phyloP scores from a whole-genome alignment of 2,797 vertebrate species.

The Xiphorhynchus erythropygius region DNA sequence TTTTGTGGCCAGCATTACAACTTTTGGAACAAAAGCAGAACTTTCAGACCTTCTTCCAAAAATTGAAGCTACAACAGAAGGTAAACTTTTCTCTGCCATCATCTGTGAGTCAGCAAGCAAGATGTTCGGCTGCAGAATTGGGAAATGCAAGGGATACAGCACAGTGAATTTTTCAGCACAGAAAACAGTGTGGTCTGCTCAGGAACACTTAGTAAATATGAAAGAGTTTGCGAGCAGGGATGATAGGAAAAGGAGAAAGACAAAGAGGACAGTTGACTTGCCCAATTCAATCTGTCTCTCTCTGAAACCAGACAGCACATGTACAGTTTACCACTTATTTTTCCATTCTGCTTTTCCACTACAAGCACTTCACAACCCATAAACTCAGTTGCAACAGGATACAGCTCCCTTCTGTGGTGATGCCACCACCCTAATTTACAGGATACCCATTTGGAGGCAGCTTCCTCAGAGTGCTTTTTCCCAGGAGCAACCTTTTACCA shows the following conservation, averaged over 20 bases:
- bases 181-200: background rate
- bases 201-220: background rate
- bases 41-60: background rate
- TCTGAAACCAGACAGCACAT: background rate
- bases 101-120: background rate
- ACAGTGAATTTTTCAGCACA: background rate
- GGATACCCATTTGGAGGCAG: background rate
- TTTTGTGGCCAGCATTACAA: background rate
- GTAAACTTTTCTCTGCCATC: background rate
- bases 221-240: background rate
- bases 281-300: background rate
- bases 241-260: background rate
- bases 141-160: background rate
- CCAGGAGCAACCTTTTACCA: background rate
- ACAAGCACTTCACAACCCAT: background rate
- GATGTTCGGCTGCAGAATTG: background rate
- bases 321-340: background rate
- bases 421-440: background rate
- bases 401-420: background rate
- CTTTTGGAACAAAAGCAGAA: background rate
- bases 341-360: background rate
- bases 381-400: background rate
- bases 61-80: background rate
- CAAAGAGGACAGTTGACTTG: background rate
- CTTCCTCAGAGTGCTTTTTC: background rate